These are phyloP conservation scores for Momotus momota DNA, from an alignment of 2,797 vertebrate species.

Conservation along the genomic window DNA sequence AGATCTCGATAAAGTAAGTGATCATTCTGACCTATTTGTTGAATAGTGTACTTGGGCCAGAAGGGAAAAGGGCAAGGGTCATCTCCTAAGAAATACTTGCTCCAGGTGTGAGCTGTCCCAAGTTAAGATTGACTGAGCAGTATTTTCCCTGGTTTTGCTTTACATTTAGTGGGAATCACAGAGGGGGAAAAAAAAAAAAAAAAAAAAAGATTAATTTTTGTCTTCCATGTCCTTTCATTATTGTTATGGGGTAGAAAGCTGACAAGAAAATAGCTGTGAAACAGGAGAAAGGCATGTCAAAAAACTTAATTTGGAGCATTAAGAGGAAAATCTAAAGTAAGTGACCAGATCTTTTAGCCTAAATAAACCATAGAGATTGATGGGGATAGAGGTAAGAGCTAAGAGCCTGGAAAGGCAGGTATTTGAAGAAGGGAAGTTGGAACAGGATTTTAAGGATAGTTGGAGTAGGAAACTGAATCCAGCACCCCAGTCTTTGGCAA, in stretches of 20 bases:
- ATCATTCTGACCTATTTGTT: background rate
- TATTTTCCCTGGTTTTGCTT: background rate
- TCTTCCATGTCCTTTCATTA: background rate
- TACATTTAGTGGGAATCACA: background rate
- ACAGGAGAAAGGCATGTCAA: background rate
- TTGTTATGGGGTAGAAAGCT: background rate
- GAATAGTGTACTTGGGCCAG: background rate
- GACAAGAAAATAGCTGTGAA: background rate
- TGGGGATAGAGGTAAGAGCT: background rate
- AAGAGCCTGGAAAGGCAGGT: background rate
- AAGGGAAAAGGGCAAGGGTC: background rate
- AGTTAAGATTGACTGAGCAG: background rate
- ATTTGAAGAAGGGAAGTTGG: background rate
- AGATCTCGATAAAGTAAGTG: constrained; percentile 92
- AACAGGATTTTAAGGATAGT: background rate
- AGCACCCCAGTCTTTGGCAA: background rate
- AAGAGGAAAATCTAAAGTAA: background rate
- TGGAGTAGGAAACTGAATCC: background rate
- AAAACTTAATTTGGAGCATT: background rate
- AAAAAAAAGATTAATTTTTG: background rate
- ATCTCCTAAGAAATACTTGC: background rate
- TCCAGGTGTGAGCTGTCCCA: background rate
- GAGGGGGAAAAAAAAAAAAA: background rate
- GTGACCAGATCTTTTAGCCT: background rate
- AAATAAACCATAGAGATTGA: background rate